These are phyloP conservation scores for Ceuthmochares aereus DNA, from an alignment of 2,113 vertebrate genomes.

Conservation along the genomic window DNA sequence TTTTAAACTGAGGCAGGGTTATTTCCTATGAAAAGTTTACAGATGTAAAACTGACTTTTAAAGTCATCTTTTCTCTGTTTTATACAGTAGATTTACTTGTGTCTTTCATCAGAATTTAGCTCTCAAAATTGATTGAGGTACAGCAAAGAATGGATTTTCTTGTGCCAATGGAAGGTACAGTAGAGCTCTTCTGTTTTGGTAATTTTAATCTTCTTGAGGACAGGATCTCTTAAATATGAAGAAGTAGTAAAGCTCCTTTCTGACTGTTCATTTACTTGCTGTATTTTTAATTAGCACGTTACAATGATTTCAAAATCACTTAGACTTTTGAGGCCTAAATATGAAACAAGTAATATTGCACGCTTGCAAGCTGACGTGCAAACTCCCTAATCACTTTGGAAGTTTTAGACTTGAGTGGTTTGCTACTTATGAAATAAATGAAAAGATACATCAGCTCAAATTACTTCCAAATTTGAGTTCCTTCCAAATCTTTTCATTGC, in stretches of 20 bases:
- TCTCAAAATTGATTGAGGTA: neutral
- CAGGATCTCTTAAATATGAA: neutral
- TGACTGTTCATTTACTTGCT: neutral
- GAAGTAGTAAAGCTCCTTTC: neutral
- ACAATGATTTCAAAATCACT: neutral
- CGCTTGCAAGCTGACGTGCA: neutral
- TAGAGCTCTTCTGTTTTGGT: neutral
- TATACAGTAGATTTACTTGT: neutral
- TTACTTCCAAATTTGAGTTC: neutral
- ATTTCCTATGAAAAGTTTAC: neutral
- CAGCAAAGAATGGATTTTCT: neutral
- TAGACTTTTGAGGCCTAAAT: neutral
- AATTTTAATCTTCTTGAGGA: neutral
- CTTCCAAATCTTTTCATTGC: neutral
- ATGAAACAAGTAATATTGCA: neutral
- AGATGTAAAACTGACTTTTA: neutral
- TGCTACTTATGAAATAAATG: neutral
- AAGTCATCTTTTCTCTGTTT: neutral
- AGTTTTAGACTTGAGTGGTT: neutral
- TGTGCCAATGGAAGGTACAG: neutral
- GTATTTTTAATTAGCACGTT: neutral
- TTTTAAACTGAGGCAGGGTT: neutral
- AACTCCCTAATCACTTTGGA: neutral
- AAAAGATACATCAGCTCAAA: neutral
- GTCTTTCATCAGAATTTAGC: neutral